Conservation (phyloP, 2,797 vertebrate species). For the Diplodus sargus region DNA sequence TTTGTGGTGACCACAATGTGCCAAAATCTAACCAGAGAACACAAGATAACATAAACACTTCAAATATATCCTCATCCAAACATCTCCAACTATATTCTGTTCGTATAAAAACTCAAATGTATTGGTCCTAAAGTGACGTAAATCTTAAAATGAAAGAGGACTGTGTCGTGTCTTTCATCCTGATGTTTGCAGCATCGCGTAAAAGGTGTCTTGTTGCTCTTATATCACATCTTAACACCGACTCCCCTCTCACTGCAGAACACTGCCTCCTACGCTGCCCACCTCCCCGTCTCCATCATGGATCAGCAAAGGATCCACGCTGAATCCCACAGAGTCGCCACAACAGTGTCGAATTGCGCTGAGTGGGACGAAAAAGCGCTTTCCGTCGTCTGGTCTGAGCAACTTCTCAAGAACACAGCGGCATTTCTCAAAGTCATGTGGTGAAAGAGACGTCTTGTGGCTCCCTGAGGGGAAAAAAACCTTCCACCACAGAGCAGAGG, state of each 20-base stretch:
- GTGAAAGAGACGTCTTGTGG: background rate
- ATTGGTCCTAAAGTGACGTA: too few relatives aligned
- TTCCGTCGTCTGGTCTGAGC: constrained; percentile 34
- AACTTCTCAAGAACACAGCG: constrained; percentile 15
- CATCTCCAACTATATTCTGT: background rate
- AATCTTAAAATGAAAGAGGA: background rate
- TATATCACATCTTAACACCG: constrained; percentile 2
- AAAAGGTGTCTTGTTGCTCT: background rate
- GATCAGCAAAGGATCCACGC: constrained; percentile 24
- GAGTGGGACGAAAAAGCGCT: constrained; percentile 10
- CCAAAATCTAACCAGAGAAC: too few relatives aligned
- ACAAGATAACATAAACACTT: background rate
- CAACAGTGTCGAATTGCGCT: constrained; percentile 35
- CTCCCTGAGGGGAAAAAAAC: background rate
- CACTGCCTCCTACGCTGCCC: background rate
- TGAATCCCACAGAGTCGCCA: constrained; percentile 26
- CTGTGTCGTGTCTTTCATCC: background rate
- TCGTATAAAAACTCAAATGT: too few relatives aligned
- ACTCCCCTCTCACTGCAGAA: constrained; percentile 8
- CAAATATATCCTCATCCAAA: background rate
- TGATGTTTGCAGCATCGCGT: background rate
- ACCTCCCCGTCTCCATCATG: background rate
- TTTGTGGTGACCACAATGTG: too few relatives aligned
- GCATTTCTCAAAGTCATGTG: background rate
- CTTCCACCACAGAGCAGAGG: too few relatives aligned